Conservation (phyloP, 1,140 invertebrate genomes). For the Mercenaria mercenaria region DNA sequence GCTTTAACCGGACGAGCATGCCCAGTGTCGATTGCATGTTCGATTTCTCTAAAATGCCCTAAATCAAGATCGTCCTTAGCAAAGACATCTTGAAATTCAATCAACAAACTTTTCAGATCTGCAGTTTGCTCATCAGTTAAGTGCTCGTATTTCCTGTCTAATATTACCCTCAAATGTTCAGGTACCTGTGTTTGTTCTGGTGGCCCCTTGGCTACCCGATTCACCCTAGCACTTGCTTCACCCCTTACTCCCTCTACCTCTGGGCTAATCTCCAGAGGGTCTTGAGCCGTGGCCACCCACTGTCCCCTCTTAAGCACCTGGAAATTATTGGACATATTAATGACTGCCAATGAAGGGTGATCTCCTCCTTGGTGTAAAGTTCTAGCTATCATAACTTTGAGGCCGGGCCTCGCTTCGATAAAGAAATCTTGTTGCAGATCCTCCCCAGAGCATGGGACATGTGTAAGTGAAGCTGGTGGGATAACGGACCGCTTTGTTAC, state of each 20-base stretch:
- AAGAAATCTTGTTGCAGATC: background rate
- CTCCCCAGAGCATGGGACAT: background rate
- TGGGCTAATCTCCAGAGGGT: background rate
- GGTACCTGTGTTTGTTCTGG: background rate
- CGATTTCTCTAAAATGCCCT: conserved; percentile 10
- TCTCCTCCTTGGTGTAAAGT: background rate
- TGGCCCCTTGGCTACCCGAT: background rate
- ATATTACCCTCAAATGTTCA: background rate
- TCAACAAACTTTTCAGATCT: background rate
- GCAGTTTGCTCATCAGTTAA: background rate
- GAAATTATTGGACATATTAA: background rate
- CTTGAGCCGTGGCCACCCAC: background rate
- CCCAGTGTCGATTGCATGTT: conserved; percentile 44
- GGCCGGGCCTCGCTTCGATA: background rate
- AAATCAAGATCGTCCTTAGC: conserved; percentile 33
- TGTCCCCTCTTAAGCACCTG: background rate
- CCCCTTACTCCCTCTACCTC: background rate
- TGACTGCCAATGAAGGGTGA: background rate
- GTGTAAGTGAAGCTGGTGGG: background rate
- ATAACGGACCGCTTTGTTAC: background rate
- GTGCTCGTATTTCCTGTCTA: background rate
- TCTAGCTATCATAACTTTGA: background rate
- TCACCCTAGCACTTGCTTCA: background rate
- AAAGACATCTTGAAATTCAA: too few species aligned
- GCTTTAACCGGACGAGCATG: conserved; percentile 21